These are phyloP conservation scores for Xenops minutus DNA, from an alignment of 2,797 vertebrate species.

Conservation along the genomic window DNA sequence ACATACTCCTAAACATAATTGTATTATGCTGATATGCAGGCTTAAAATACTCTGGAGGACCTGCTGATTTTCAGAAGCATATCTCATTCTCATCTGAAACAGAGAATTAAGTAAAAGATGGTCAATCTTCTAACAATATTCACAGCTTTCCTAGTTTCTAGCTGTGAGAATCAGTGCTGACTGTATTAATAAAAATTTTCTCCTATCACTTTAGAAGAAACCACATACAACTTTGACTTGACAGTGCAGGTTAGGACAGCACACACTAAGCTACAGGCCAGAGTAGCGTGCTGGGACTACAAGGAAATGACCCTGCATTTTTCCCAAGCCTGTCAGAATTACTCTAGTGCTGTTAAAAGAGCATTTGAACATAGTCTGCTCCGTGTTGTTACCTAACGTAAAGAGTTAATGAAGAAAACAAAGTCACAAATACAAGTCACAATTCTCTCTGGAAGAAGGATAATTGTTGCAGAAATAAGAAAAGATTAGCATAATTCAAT, in stretches of 20 bases:
- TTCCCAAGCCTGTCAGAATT: background rate
- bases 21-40: conserved; percentile 42
- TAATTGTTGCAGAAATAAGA: conserved; percentile 7
- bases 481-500: background rate
- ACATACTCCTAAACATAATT: conserved; percentile 24
- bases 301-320: background rate
- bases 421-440: conserved; percentile 23
- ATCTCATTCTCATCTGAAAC: conserved; percentile 20
- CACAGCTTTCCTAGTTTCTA: background rate
- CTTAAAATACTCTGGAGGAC: conserved; percentile 20
- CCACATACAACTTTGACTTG: background rate
- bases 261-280: background rate
- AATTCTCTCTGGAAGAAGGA: background rate
- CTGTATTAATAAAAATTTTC: background rate
- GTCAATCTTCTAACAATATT: background rate
- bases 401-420: conserved; percentile 14
- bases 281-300: background rate
- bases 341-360: background rate
- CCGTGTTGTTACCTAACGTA: background rate
- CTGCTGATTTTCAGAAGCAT: background rate
- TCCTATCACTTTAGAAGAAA: background rate
- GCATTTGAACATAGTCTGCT: background rate
- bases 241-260: background rate
- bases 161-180: background rate
- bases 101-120: conserved; percentile 23